Conservation (phyloP, 2,113 vertebrate species). For the Cyanoliseus patagonus region DNA sequence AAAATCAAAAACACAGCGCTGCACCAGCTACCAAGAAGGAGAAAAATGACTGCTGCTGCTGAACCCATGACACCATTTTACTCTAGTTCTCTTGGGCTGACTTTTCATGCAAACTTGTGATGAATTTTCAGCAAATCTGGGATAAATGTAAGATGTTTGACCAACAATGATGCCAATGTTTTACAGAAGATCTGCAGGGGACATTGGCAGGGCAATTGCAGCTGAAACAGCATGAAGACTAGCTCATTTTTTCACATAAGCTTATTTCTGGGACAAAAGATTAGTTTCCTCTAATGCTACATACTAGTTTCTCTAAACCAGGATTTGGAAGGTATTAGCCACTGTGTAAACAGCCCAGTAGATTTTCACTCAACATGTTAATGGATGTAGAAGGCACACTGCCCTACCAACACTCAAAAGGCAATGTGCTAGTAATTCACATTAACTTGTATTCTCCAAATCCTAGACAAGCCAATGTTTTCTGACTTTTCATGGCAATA, state of each 20-base stretch:
- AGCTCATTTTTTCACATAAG: not conserved
- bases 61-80: not conserved
- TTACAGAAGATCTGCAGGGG: not conserved
- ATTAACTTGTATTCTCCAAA: not conserved
- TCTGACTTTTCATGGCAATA: not conserved
- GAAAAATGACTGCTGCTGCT: too few relatives aligned
- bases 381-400: not conserved
- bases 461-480: not conserved
- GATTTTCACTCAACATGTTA: not conserved
- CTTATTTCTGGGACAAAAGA: slow-evolving; percentile 27
- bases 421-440: not conserved
- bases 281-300: not conserved
- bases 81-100: not conserved
- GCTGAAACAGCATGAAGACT: not conserved
- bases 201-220: not conserved
- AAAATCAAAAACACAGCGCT: too few relatives aligned
- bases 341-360: not conserved
- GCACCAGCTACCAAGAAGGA: too few relatives aligned
- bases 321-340: slow-evolving; percentile 29
- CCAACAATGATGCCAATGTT: not conserved
- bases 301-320: slow-evolving; percentile 4
- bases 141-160: not conserved
- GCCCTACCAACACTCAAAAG: not conserved
- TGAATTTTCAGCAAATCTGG: not conserved
- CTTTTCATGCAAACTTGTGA: not conserved